phyloP scores from a whole-genome alignment of 1,140 invertebrate genomes.

The Meloidogyne hapla region DNA sequence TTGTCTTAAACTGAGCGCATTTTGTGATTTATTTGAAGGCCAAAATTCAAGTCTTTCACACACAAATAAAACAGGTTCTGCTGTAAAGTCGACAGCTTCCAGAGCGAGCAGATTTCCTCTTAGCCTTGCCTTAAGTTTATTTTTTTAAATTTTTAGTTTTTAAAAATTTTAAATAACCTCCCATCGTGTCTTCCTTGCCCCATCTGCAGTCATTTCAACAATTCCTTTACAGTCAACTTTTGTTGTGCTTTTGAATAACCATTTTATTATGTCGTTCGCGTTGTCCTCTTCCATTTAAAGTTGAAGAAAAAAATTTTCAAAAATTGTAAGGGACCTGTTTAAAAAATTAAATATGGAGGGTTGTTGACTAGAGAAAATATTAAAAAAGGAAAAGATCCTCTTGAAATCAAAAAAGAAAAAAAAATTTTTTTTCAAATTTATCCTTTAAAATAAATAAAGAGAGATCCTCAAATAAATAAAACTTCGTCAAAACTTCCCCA shows the following conservation, averaged over 20 bases:
- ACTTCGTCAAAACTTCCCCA: too few relatives aligned
- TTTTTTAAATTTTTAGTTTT: constrained; percentile 36
- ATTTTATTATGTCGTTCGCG: constrained; percentile 35
- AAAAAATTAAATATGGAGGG: background rate
- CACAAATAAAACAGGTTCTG: constrained; percentile 52
- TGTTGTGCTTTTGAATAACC: constrained; percentile 34
- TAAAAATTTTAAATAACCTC: constrained; percentile 10
- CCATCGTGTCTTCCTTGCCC: background rate
- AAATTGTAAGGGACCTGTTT: background rate
- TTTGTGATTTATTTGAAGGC: constrained; percentile 19
- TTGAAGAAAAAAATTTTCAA: too few relatives aligned
- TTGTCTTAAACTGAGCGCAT: constrained; percentile 38
- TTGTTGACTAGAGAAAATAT: too few relatives aligned
- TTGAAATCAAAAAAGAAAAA: too few relatives aligned
- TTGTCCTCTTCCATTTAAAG: constrained; percentile 40
- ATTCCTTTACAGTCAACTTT: constrained; percentile 27
- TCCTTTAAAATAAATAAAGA: too few relatives aligned
- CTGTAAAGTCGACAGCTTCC: constrained; percentile 42
- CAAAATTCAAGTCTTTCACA: constrained; percentile 50
- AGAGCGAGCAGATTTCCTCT: constrained; percentile 50
- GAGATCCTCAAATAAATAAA: too few relatives aligned
- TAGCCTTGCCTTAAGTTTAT: constrained; percentile 50
- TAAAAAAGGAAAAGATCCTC: too few relatives aligned
- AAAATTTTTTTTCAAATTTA: too few relatives aligned
- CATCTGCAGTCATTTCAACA: constrained; percentile 10